Conservation (phyloP, 2,797 vertebrate species). For the Acanthiza pusilla region DNA sequence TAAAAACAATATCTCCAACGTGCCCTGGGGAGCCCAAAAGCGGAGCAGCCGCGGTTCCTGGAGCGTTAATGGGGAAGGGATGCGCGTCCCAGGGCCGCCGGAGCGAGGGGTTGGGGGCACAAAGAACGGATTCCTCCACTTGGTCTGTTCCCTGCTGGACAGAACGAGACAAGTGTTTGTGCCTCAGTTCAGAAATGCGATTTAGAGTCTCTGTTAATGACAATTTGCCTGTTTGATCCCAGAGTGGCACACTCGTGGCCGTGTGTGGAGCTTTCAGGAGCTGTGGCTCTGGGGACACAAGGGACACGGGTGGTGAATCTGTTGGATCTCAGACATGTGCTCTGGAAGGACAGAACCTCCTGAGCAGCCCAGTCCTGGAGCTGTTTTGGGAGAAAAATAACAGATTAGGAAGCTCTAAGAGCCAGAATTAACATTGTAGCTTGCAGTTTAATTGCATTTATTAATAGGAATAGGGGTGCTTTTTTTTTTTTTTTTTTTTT, state of each 20-base stretch:
- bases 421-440: neutral
- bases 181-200: slow-evolving; percentile 4
- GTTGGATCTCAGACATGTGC: neutral
- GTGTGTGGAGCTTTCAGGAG: slow-evolving; percentile 48
- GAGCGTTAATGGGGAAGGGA: slow-evolving; percentile 33
- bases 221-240: slow-evolving; percentile 40
- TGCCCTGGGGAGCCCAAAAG: slow-evolving; percentile 5
- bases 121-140: neutral
- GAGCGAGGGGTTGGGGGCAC: neutral
- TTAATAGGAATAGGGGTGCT: neutral
- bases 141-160: slow-evolving; percentile 36
- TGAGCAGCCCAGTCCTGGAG: neutral
- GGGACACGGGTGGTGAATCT: neutral
- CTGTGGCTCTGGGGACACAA: slow-evolving; percentile 15
- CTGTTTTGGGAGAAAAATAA: neutral
- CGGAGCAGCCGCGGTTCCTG: slow-evolving; percentile 10
- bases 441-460: neutral
- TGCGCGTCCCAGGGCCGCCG: neutral
- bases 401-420: slow-evolving; percentile 2
- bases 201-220: slow-evolving; percentile 4
- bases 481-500: too few species aligned
- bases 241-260: slow-evolving; percentile 48
- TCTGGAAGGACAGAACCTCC: neutral
- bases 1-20: slow-evolving; percentile 15
- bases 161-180: slow-evolving; percentile 38